Conservation (phyloP, 2,113 vertebrate genomes). For the Osmerus mordax region DNA sequence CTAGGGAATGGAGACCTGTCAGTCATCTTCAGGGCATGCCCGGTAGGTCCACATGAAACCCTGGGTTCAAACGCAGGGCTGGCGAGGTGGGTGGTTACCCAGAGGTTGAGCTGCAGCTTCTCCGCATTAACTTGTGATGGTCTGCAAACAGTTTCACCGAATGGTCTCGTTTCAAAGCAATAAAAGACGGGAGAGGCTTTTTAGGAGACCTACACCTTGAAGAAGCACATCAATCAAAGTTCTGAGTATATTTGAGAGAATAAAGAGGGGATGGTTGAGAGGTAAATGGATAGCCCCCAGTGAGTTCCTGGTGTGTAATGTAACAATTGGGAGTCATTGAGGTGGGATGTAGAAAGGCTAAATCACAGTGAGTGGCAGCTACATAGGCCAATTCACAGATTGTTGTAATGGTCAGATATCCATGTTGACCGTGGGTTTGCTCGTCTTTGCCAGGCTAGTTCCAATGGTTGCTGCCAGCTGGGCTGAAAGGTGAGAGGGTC, state of each 20-base stretch:
- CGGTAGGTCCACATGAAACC: conserved; percentile 15
- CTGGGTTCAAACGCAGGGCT: neutral
- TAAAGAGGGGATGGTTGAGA: conserved; percentile 23
- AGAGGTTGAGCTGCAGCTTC: too few relatives aligned
- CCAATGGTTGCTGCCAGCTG: conserved; percentile 33
- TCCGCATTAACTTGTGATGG: conserved; percentile 42
- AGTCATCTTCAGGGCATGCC: conserved; percentile 34
- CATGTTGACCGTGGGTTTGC: conserved; percentile 42
- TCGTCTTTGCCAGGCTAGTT: conserved; percentile 22
- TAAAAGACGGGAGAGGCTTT: neutral
- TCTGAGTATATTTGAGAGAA: conserved; percentile 31
- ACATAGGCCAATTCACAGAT: conserved; percentile 46
- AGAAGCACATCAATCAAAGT: conserved; percentile 30
- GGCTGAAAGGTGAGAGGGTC: conserved; percentile 33
- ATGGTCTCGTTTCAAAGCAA: conserved; percentile 36
- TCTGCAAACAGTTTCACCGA: conserved; percentile 53
- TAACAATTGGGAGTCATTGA: conserved; percentile 45
- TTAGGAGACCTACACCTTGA: conserved; percentile 19
- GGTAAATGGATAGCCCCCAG: conserved; percentile 43
- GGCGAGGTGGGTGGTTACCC: too few relatives aligned
- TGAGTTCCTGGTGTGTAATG: conserved; percentile 49
- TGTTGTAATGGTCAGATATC: conserved; percentile 44
- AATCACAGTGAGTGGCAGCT: conserved; percentile 29
- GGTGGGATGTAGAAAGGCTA: conserved; percentile 1
- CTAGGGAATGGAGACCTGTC: conserved; percentile 19